Base-by-base conservation (phyloP, 2,797 vertebrate genomes). In the Oceanodroma leucorhoa region DNA sequence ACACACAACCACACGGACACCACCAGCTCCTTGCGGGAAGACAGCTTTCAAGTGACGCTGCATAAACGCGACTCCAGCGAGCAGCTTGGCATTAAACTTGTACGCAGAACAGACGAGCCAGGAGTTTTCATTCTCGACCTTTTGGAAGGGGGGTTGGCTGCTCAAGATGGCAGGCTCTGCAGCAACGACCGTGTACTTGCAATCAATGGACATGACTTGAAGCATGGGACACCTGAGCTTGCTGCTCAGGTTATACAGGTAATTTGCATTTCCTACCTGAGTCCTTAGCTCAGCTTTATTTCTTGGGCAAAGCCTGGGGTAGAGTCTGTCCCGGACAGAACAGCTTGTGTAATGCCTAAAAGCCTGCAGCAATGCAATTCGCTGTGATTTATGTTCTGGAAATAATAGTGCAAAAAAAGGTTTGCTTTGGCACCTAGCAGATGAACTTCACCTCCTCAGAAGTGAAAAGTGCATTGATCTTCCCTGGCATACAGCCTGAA, bases 181-280 rank as follows among this genome's bases (percentile, higher is more conserved):
- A 98, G 99, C 85, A 99, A 99, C 0, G 99, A 99, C 98, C 98
- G 99, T 1, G 99, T 99, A 29, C 97, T 99, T 40, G 98, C 99
- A 2, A 99, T 99, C 88, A 99, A 99, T 2, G 99, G 99, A 0
- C 99, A 99, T 23, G 99, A 99, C 97, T 95, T 99, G 87, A 99
- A 99, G 90, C 99, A 99, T 0, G 99, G 99, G 76, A 99, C 99
- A 0, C 99, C 99, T 0, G 99, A 99, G 97, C 98, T 99, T 27
- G 99, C 99, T 2, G 99, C 99, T 51, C 99, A 99, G 97, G 99
- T 99, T 94, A 99, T 99, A 96, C 99, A 99, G 99, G 99, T 99
- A 97, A 85, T 50, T 20, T 6, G 24, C 41, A 14, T 58, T 62
- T 62, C 43, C 38, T 50, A 0, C 58, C 51, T 9, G 43, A 70